Evolutionary conservation across 2,888 invertebrate species (phyloP).

Genomic region (Thera britannica): DNA sequence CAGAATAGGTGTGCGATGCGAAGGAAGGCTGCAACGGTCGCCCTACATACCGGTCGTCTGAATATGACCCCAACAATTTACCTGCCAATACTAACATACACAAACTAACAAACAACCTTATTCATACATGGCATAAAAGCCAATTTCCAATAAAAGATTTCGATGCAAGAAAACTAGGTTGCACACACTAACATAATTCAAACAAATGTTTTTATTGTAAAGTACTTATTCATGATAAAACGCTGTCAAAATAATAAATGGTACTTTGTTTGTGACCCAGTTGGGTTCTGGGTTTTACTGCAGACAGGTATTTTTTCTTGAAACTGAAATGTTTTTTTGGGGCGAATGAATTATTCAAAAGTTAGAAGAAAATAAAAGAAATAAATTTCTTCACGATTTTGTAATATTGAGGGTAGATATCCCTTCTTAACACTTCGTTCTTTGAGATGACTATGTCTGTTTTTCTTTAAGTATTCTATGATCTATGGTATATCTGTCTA

Average conservation of each 20-base stretch:
- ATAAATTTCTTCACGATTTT: too few relatives aligned
- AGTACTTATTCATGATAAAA: slow-evolving; percentile 41
- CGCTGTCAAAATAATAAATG: slow-evolving; percentile 42
- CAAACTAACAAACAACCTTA: slow-evolving; percentile 38
- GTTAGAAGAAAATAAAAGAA: too few relatives aligned
- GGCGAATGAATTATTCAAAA: neutral
- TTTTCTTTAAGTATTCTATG: too few relatives aligned
- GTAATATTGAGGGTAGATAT: too few relatives aligned
- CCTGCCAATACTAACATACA: slow-evolving; percentile 43
- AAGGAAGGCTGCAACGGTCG: slow-evolving; percentile 59
- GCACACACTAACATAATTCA: slow-evolving; percentile 35
- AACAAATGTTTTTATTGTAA: slow-evolving; percentile 40
- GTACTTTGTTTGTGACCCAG: slow-evolving; percentile 40
- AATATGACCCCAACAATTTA: slow-evolving; percentile 72
- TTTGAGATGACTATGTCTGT: too few relatives aligned
- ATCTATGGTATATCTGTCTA: too few relatives aligned
- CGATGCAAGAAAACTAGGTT: slow-evolving; percentile 33
- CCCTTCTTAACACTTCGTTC: too few relatives aligned
- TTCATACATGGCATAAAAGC: slow-evolving; percentile 10
- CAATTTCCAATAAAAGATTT: slow-evolving; percentile 2
- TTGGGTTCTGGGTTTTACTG: slow-evolving; percentile 11
- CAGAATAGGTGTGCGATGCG: slow-evolving; percentile 52
- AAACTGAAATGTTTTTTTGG: slow-evolving; percentile 29
- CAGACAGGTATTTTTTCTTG: slow-evolving; percentile 19
- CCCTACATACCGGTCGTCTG: slow-evolving; percentile 72